These are phyloP conservation scores for Masticophis lateralis DNA, from an alignment of 2,797 vertebrate species.

Conservation along the genomic window DNA sequence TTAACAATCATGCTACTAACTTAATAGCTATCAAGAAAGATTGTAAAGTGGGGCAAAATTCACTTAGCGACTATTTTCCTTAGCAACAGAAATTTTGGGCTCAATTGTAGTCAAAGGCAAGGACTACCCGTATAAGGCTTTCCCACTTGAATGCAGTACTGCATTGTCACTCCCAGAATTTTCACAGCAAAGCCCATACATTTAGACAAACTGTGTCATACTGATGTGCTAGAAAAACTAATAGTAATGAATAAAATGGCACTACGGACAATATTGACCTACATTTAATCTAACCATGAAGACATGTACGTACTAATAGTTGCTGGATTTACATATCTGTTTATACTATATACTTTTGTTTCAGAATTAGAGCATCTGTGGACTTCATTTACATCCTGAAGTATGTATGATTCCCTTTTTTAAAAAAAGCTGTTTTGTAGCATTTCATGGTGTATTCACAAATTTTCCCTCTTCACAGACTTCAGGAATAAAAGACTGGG, in stretches of 20 bases:
- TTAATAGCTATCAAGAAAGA: background rate
- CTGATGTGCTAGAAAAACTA: constrained; percentile 66
- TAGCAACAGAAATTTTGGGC: background rate
- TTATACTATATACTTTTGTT: constrained; percentile 37
- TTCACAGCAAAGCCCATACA: background rate
- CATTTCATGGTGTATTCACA: background rate
- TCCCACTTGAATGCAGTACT: background rate
- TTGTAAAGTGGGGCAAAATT: background rate
- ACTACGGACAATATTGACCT: constrained; percentile 66
- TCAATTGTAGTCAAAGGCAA: background rate
- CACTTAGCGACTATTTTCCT: background rate
- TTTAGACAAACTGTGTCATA: constrained; percentile 23
- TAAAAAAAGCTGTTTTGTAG: background rate
- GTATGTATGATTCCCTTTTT: background rate
- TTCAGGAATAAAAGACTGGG: constrained; percentile 9
- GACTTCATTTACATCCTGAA: constrained; percentile 21
- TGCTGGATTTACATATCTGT: constrained; percentile 43
- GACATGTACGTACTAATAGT: constrained; percentile 67
- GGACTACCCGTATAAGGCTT: background rate
- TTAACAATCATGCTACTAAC: too few relatives aligned
- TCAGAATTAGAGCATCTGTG: constrained; percentile 24
- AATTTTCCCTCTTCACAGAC: background rate
- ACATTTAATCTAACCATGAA: constrained; percentile 61
- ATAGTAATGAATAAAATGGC: constrained; percentile 57
- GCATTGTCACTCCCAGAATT: background rate